Conservation (phyloP, 2,888 invertebrate genomes). For the Nomada ferruginata region DNA sequence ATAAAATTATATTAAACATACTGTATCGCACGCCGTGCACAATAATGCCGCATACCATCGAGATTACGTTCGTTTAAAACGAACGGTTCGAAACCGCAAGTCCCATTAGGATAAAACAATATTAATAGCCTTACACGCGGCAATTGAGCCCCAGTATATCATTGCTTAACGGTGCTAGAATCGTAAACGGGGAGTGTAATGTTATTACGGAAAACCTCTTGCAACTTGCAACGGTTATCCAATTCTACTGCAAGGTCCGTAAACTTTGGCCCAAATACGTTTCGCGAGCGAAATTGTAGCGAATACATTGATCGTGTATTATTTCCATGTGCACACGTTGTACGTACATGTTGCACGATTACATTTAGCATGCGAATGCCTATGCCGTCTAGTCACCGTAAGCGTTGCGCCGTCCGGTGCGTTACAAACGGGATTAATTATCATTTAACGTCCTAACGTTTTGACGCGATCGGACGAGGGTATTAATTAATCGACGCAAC, state of each 20-base stretch:
- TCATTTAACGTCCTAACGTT: conserved; percentile 22
- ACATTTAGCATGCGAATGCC: background rate
- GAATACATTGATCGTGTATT: background rate
- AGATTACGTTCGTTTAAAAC: background rate
- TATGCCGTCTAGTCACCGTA: background rate
- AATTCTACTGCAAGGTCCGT: background rate
- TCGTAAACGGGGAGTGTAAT: conserved; percentile 33
- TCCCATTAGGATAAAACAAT: background rate
- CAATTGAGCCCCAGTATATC: conserved; percentile 10
- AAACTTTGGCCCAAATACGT: conserved; percentile 19
- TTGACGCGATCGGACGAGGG: conserved; percentile 18
- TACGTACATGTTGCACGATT: background rate
- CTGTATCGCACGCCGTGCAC: background rate
- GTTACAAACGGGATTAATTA: conserved; percentile 17
- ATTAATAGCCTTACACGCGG: conserved; percentile 35
- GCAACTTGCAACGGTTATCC: background rate
- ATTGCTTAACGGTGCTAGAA: conserved; percentile 52
- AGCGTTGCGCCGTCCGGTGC: background rate
- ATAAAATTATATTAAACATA: background rate
- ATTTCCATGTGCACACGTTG: background rate
- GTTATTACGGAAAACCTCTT: conserved; percentile 27
- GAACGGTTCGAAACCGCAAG: background rate
- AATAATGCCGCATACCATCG: background rate
- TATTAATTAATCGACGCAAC: conserved; percentile 58
- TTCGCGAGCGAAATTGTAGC: background rate